Conservation (phyloP, 2,113 vertebrate genomes). For the Sminthopsis crassicaudata region DNA sequence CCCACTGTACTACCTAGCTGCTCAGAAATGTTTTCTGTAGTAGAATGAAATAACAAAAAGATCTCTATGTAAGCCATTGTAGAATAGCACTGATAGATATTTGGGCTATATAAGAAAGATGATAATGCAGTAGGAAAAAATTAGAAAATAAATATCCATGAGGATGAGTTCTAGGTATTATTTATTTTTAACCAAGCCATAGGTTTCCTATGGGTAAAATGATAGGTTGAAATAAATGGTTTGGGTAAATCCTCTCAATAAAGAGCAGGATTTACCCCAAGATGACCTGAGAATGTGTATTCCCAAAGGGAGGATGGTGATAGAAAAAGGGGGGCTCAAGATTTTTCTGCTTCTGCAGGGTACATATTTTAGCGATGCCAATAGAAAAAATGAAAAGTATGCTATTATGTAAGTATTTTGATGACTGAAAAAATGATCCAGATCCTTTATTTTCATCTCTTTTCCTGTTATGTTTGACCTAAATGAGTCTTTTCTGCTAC, state of each 20-base stretch:
- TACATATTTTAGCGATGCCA: not conserved
- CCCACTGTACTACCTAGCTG: not conserved
- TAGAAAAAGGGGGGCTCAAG: not conserved
- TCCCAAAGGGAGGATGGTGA: not conserved
- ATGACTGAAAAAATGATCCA: conserved; percentile 43
- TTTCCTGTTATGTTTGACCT: not conserved
- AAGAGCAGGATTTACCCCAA: not conserved
- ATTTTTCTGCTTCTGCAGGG: not conserved
- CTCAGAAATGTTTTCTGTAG: not conserved
- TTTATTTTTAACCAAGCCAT: not conserved
- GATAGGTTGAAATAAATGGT: not conserved
- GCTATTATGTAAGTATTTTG: conserved; percentile 17
- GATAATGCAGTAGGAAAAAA: not conserved
- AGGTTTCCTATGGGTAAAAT: not conserved
- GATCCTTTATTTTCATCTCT: conserved; percentile 35
- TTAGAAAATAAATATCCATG: not conserved
- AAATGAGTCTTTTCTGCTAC: not conserved
- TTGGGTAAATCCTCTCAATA: not conserved
- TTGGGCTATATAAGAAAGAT: not conserved
- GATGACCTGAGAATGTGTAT: not conserved
- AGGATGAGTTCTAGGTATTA: not conserved
- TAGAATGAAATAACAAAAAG: not conserved
- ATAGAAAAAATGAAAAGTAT: conserved; percentile 37
- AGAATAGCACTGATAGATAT: not conserved
- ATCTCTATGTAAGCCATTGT: not conserved